Evolutionary conservation across 2,797 vertebrate genomes (phyloP).

Genomic region (Coilia nasus): DNA sequence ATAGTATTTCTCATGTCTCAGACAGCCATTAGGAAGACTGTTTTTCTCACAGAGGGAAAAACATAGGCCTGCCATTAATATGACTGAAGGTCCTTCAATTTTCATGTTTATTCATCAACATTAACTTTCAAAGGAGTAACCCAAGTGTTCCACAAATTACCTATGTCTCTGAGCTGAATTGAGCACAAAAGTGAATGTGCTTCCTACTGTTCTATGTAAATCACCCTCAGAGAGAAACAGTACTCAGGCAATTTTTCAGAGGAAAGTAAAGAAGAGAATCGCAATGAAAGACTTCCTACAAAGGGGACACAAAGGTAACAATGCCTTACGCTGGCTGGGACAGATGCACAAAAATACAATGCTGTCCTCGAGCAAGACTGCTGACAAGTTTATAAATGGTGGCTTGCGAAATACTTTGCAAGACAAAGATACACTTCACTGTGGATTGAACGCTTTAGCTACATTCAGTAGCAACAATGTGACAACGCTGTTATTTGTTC

Average conservation of each 20-base stretch:
- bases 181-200: constrained; percentile 5
- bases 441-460: constrained; percentile 11
- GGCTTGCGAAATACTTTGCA: constrained; percentile 17
- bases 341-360: constrained; percentile 17
- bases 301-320: constrained; percentile 1
- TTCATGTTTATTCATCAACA: constrained; percentile 24
- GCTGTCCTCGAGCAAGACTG: background rate
- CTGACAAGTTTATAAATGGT: constrained; percentile 15
- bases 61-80: background rate
- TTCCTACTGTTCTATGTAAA: constrained; percentile 22
- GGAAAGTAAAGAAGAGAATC: background rate
- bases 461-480: background rate
- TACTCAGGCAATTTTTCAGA: background rate
- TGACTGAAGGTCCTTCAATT: constrained; percentile 12
- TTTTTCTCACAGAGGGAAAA: background rate
- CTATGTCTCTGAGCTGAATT: background rate
- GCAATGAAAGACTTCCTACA: constrained; percentile 1
- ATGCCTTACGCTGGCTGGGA: background rate
- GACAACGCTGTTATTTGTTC: constrained; percentile 11
- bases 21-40: background rate
- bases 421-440: constrained; percentile 6
- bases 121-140: constrained; percentile 13
- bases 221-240: constrained; percentile 1
- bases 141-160: background rate
- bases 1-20: constrained; percentile 8